Evolutionary conservation across 2,113 vertebrate species (phyloP), one percentile per base, ranked within the genome.

Genomic region (Leucopternis melanops): DNA sequence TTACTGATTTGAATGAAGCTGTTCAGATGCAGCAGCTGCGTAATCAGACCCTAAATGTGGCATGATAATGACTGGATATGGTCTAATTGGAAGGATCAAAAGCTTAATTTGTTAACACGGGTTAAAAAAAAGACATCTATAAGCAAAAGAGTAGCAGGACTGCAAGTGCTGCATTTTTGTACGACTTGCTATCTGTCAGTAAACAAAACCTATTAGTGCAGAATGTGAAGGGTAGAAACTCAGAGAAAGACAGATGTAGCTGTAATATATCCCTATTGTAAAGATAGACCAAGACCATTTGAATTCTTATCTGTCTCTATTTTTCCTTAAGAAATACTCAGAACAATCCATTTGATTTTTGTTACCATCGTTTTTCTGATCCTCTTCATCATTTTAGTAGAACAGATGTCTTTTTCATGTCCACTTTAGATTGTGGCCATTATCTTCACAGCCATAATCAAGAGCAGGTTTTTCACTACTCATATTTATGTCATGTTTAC

Each of bases 81-180:
- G 66, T 63, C 90, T 95, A 92, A 95, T 50, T 88, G 81, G 82
- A 81, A 94, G 58, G 77, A 90, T 91, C 77, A 92, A 81, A 95
- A 84, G n/a, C 38, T 73, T 81, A 61, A 91, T 94, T 90, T 93
- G 66, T 74, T 81, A 78, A 86, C 34, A 13, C 3, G 6, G 22
- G 16, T 25, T 50, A 5, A 0, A 9, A 0, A 9, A 63, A 71
- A 79, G 40, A 31, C 11, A 47, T n/a, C 55, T 87, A 25, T 70
- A 77, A 88, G 87, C 36, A 80, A 81, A 89, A 71, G 54, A 65
- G 44, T 78, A 50, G 62, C 26, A 66, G 55, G 45, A 31, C 26
- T 66, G 0, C 22, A 75, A 80, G 22, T 70, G 34, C 26, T 88
- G 49, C 58, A 54, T 69, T 91, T 80, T 79, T 79, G 23, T 70